These are phyloP conservation scores for Falco concolor DNA, from an alignment of 2,797 vertebrate genomes.

Conservation along the genomic window DNA sequence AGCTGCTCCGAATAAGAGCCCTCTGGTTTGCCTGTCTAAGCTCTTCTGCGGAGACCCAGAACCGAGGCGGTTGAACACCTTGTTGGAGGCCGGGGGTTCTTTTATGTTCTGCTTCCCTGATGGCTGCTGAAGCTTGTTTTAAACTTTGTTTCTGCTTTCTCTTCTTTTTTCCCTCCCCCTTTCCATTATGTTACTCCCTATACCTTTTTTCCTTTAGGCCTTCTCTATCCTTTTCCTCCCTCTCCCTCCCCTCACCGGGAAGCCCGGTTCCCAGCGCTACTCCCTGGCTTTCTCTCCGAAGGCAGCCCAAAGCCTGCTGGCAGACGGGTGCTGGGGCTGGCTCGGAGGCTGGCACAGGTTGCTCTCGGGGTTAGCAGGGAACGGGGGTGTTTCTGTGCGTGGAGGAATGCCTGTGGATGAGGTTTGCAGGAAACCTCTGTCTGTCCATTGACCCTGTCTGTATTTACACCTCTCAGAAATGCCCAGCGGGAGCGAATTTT, in stretches of 20 bases:
- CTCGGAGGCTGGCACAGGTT: background rate
- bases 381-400: background rate
- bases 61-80: background rate
- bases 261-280: background rate
- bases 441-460: background rate
- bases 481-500: rapidly evolving
- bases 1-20: slow-evolving; percentile 18
- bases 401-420: background rate
- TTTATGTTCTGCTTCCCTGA: background rate
- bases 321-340: background rate
- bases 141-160: background rate
- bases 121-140: background rate
- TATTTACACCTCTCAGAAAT: background rate
- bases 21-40: background rate
- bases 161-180: background rate
- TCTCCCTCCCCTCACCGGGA: background rate
- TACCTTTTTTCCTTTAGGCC: background rate
- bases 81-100: background rate
- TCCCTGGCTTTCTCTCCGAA: background rate
- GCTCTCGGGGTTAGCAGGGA: background rate
- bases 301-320: background rate
- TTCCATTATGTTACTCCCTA: background rate
- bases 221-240: background rate
- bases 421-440: background rate
- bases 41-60: background rate